phyloP scores from a whole-genome alignment of 2,113 vertebrate species.

The Anhinga rufa region DNA sequence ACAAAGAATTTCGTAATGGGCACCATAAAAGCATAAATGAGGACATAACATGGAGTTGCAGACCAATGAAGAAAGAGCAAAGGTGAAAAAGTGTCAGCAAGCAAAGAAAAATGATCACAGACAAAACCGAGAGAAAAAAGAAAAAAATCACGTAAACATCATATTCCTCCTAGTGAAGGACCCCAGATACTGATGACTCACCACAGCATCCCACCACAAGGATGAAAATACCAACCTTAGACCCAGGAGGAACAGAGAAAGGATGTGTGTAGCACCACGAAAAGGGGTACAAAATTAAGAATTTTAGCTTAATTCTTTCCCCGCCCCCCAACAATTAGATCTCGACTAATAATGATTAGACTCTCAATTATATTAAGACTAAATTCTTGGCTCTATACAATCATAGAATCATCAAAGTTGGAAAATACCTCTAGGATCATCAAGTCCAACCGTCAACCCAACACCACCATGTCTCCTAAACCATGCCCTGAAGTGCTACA shows the following conservation, averaged over 20 bases:
- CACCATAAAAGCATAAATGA: not conserved
- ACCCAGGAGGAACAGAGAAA: not conserved
- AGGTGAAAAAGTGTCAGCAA: not conserved
- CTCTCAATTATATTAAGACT: not conserved
- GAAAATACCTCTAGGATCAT: too few relatives aligned
- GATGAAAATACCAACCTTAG: not conserved
- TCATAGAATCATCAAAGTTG: too few relatives aligned
- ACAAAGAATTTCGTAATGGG: not conserved
- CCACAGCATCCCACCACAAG: not conserved
- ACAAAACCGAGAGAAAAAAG: not conserved
- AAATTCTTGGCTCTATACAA: not conserved
- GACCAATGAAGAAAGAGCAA: not conserved
- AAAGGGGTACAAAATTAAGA: not conserved
- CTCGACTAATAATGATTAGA: not conserved
- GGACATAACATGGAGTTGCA: not conserved
- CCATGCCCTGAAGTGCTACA: too few relatives aligned
- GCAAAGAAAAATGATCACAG: not conserved
- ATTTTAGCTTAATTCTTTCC: not conserved
- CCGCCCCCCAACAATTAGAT: too few relatives aligned
- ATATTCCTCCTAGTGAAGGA: not conserved
- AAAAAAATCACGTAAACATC: not conserved
- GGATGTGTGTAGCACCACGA: not conserved
- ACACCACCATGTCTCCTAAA: too few relatives aligned
- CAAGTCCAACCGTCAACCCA: too few relatives aligned
- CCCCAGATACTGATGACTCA: not conserved